A percentile compares a stretch with the other conserved stretches of the same genome.
phyloP scores from a whole-genome alignment of 2,113 vertebrate genomes.

The Orthonyx spaldingii region DNA sequence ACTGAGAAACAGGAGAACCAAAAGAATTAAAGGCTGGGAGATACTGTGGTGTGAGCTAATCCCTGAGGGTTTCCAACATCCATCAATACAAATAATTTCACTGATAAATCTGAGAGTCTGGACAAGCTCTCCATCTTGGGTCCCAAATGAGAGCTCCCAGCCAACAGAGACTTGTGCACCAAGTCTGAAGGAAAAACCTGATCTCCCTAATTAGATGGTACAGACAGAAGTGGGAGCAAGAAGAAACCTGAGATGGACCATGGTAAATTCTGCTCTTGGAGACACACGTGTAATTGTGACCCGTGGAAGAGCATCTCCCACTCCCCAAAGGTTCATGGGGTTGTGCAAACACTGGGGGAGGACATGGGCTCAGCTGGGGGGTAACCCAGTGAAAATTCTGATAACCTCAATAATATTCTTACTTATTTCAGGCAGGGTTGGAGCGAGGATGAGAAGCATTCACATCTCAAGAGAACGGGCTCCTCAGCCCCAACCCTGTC shows the following conservation, averaged over 20 bases:
- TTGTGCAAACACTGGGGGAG: neutral
- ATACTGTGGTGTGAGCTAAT: neutral
- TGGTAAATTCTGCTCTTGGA: neutral
- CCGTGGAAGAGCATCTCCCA: fast-evolving
- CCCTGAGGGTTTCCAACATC: neutral
- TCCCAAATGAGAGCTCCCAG: neutral
- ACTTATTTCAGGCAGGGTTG: neutral
- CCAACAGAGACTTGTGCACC: neutral
- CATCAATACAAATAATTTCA: slow-evolving; percentile 44
- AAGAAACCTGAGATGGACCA: neutral
- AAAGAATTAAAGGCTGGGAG: slow-evolving; percentile 25
- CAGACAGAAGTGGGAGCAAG: neutral
- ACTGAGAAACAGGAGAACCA: neutral
- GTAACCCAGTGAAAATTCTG: neutral
- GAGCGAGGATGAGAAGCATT: neutral
- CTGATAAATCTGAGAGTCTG: neutral
- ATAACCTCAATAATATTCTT: neutral
- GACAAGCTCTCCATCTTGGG: neutral
- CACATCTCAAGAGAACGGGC: neutral
- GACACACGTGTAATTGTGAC: fast-evolving
- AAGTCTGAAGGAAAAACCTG: neutral
- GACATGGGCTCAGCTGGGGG: neutral
- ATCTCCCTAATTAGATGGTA: neutral
- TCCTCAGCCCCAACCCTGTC: neutral
- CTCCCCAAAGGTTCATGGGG: neutral